Conservation (phyloP, 2,797 vertebrate species). For the Danio choprae region DNA sequence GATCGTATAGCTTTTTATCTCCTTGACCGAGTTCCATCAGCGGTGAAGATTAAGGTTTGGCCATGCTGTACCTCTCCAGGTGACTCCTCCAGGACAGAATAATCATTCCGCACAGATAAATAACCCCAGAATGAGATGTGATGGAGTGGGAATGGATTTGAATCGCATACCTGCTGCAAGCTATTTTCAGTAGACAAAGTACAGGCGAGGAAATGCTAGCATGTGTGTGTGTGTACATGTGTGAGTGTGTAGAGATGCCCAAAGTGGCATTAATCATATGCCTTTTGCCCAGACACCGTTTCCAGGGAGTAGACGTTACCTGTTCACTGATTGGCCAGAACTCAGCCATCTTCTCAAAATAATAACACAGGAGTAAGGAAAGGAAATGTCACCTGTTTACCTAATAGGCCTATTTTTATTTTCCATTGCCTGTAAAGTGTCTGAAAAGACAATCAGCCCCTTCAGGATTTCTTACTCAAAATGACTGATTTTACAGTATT, state of each 20-base stretch:
- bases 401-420: neutral
- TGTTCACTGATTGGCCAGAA: constrained; percentile 12
- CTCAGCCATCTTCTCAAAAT: neutral
- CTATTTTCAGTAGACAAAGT: constrained; percentile 44
- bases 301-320: neutral
- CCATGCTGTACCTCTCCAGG: neutral
- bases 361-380: neutral
- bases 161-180: constrained; percentile 11
- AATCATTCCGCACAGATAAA: constrained; percentile 34
- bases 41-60: constrained; percentile 35
- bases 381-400: constrained; percentile 9
- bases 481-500: too few relatives aligned
- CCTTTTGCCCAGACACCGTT: neutral
- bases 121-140: constrained; percentile 34
- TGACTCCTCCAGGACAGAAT: constrained; percentile 39
- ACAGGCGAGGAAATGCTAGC: constrained; percentile 9
- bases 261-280: constrained; percentile 33
- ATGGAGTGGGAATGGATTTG: constrained; percentile 10
- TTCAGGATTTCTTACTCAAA: too few relatives aligned
- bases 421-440: neutral
- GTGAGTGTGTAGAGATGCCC: constrained; percentile 11
- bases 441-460: neutral
- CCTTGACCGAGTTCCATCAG: constrained; percentile 42
- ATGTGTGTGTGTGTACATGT: neutral
- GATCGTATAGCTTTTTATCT: constrained; percentile 22